Base-by-base conservation (phyloP, 2,888 invertebrate genomes). In the Cheilosia scutellata region DNA sequence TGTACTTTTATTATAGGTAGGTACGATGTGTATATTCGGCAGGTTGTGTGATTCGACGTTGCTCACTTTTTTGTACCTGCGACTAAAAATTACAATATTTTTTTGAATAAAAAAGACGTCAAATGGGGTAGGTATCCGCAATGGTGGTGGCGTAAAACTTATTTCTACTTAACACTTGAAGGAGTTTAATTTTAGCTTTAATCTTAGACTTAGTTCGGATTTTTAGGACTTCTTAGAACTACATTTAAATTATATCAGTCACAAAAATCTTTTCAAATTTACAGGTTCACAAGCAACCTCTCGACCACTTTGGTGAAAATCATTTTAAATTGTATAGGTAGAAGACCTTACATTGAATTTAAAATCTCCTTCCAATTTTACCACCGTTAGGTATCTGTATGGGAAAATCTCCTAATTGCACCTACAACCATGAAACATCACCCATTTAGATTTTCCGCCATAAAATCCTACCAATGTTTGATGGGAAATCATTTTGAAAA, bases 401-500 rank as follows among this genome's bases (percentile, higher is more conserved):
- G 31, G 51, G 66, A 33, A 42, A 66, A 37, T 49, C 80, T 49
- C 60, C 68, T 75, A 75, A 80, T 75, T 60, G 47, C 75, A 75
- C n/a, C 40, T 62, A 25, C 27, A 40, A 75, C 75, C 75, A 55
- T 68, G 60, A 68, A 75, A 62, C 68, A 68, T 74, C 60, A 66
- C 37, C 75, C 60, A 62, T 68, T 68, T 60, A 47, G 55, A 47
- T 55, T 53, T 13, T 37, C 7, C 31, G 13, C 33, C 66, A 40
- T 40, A 25, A 60, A 66, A 42, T 63, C 65, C 4, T 42, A 79
- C 31, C 49, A 58, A 72, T 58, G 72, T 66, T 60, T 80, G 53
- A 75, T 80, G 55, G 68, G 75, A 60, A 47, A 60, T 47, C 55
- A 68, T 75, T 80, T 80, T 25, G 53, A 44, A 66, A 72, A 74